Conservation (phyloP, 2,797 vertebrate species). For the Sebastes elongatus region DNA sequence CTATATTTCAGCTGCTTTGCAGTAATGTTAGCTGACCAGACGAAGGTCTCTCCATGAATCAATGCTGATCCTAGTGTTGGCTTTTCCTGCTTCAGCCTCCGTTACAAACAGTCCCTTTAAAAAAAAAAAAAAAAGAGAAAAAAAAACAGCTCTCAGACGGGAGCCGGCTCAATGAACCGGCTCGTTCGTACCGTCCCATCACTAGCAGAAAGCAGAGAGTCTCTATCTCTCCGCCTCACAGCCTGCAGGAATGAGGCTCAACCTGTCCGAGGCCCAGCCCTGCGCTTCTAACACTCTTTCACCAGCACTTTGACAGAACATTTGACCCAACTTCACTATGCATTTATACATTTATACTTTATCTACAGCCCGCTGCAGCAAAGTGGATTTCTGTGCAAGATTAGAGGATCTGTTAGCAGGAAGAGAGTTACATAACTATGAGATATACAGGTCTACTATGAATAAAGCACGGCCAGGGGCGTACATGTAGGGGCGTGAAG, state of each 20-base stretch:
- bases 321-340: too few species aligned
- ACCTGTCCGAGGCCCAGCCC: conserved; percentile 69
- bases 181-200: too few species aligned
- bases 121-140: too few species aligned
- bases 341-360: too few species aligned
- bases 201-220: not conserved
- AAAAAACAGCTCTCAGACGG: too few species aligned
- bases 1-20: too few species aligned
- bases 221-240: not conserved
- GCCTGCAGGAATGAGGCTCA: conserved; percentile 74
- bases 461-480: not conserved
- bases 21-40: too few species aligned
- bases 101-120: too few species aligned
- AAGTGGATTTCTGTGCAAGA: not conserved
- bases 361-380: not conserved
- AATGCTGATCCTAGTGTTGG: too few species aligned
- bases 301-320: not conserved
- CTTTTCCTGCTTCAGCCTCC: too few species aligned
- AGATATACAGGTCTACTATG: conserved; percentile 14
- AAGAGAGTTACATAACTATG: conserved; percentile 44
- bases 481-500: not conserved
- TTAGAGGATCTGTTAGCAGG: conserved; percentile 15
- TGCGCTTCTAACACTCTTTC: not conserved
- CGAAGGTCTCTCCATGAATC: too few species aligned
- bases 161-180: too few species aligned